Evolutionary conservation across 2,797 vertebrate genomes (phyloP), one percentile per base, ranked within the genome.

Genomic region (Characodon lateralis): DNA sequence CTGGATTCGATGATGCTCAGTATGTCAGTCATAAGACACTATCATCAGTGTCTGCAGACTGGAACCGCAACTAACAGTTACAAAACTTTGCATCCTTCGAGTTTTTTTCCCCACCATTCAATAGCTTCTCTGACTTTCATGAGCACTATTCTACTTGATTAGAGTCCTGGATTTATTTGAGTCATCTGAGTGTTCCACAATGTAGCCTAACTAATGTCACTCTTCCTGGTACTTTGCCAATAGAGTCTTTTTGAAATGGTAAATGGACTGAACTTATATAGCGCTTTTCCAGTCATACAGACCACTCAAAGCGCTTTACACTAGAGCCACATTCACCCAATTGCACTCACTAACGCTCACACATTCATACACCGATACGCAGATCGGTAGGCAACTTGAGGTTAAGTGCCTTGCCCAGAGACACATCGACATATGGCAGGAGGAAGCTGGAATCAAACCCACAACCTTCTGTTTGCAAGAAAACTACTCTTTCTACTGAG

Each of bases 1-100:
- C 51, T 39, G 24, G 58, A 82, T 85, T 82, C 79, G 43, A 68
- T 61, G 48, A 53, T 81, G 28, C 71, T 78, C 39, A 77, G 5
- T 0, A 12, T 41, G 53, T 65, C 65, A 70, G 76, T 88, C 78
- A 78, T 72, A 76, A 79, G 85, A 84, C 53, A 43, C 18, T 26
- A 74, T 35, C 39, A 24, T 59, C n/a, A 18, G 35, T 66, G 78
- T 58, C 18, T 26, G n/a, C 77, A 76, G 35, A 74, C 59, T 56
- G 76, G 74, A 63, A 73, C 73, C n/a, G 26, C 56, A 77, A 12
- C 73, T 80, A 84, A 86, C 78, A 76, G 41, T 8, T 81, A 85
- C 63, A 82, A 35, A 68, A 66, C 9, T n/a, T 9, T 73, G 73
- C 24, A 70, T 53, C 31, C 41, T 65, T 18, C 43, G 24, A 82